These are phyloP conservation scores for Ditylenchus weischeri DNA, from an alignment of 2,888 invertebrate species.

Conservation along the genomic window DNA sequence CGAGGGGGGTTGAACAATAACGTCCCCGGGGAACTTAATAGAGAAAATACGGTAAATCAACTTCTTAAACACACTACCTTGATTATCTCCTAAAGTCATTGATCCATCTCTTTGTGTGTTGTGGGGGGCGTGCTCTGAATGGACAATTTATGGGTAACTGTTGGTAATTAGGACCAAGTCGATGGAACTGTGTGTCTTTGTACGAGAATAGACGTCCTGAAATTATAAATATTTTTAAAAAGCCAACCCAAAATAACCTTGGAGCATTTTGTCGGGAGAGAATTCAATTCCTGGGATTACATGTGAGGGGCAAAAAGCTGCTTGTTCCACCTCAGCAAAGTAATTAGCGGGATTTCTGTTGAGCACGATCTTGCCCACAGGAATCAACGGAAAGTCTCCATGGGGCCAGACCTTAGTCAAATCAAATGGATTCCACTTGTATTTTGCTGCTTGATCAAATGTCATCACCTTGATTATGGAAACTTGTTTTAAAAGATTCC, in stretches of 20 bases:
- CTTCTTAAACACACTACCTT: slow-evolving; percentile 62
- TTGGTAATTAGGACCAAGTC: slow-evolving; percentile 83
- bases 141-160: slow-evolving; percentile 93
- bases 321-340: slow-evolving; percentile 59
- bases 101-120: slow-evolving; percentile 47
- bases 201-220: slow-evolving; percentile 65
- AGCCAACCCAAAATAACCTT: slow-evolving; percentile 29
- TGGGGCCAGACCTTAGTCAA: slow-evolving; percentile 61
- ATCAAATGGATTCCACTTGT: slow-evolving; percentile 63
- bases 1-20: too few relatives aligned
- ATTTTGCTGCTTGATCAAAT: slow-evolving; percentile 60
- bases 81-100: slow-evolving; percentile 70
- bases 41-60: too few relatives aligned
- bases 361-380: slow-evolving; percentile 56
- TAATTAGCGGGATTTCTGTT: slow-evolving; percentile 58
- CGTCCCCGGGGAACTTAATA: too few relatives aligned
- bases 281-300: slow-evolving; percentile 59
- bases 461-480: slow-evolving; percentile 60
- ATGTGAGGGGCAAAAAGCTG: slow-evolving; percentile 57
- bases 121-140: slow-evolving; percentile 62
- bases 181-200: slow-evolving; percentile 84
- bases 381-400: slow-evolving; percentile 53
- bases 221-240: slow-evolving; percentile 8
- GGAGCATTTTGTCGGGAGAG: slow-evolving; percentile 59
- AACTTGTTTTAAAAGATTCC: too few relatives aligned